phyloP scores from a whole-genome alignment of 1,140 invertebrate genomes.

The Tetramorium simillimum region DNA sequence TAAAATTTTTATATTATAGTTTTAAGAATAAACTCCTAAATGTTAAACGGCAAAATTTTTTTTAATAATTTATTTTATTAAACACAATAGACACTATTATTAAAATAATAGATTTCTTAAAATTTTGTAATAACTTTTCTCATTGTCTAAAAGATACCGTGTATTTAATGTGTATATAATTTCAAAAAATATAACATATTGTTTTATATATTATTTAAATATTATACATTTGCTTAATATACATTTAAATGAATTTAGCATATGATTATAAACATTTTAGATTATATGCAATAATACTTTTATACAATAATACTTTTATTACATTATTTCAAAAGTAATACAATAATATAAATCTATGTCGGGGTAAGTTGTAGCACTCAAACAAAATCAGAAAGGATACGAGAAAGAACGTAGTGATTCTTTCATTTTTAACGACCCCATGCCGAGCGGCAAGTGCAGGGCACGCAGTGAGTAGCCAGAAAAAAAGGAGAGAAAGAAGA shows the following conservation, averaged over 20 bases:
- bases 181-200: neutral
- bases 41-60: neutral
- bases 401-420: constrained; percentile 18
- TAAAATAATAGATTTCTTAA: neutral
- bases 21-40: neutral
- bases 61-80: neutral
- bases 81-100: neutral
- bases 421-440: constrained; percentile 61
- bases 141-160: neutral
- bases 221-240: neutral
- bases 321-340: neutral
- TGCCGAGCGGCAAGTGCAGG: constrained; percentile 55
- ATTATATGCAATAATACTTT: neutral
- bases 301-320: neutral
- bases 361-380: neutral
- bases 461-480: constrained; percentile 8
- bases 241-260: neutral
- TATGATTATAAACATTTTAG: too few relatives aligned
- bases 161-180: neutral
- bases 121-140: neutral
- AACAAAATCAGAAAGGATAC: constrained; percentile 48
- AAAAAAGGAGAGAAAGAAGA: neutral
- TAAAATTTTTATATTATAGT: neutral
- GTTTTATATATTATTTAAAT: neutral
- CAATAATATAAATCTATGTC: neutral